Percentiles rank a stretch among this genome's conserved stretches.
Conservation (phyloP, 1,140 invertebrate genomes). For the Drosophila ananassae region DNA sequence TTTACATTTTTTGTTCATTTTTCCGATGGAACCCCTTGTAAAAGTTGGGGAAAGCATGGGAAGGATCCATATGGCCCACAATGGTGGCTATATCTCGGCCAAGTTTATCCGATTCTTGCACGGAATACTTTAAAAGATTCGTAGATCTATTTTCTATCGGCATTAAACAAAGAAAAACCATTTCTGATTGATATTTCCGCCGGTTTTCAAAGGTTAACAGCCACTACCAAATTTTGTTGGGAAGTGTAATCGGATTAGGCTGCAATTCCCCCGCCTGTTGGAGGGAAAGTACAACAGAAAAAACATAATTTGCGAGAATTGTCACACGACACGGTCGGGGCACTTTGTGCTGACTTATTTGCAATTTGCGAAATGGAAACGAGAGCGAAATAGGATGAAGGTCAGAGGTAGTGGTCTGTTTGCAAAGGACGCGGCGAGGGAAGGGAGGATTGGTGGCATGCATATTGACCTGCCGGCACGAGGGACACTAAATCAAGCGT, state of each 20-base stretch:
- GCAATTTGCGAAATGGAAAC: constrained; percentile 77
- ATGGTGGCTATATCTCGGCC: no score
- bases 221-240: not conserved
- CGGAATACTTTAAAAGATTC: no score
- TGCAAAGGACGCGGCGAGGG: not conserved
- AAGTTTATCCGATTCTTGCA: no score
- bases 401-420: not conserved
- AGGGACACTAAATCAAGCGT: constrained; percentile 74
- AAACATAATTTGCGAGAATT: constrained; percentile 83
- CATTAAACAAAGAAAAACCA: no score
- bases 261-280: constrained; percentile 24
- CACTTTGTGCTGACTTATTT: constrained; percentile 64
- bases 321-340: constrained; percentile 71
- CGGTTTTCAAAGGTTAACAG: no score
- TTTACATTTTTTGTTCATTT: no score
- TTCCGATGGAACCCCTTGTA: no score
- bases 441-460: not conserved
- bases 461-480: constrained; percentile 30
- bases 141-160: no score
- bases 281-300: constrained; percentile 37
- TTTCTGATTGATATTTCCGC: no score
- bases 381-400: constrained; percentile 20
- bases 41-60: no score
- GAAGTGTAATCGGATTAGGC: constrained; percentile 79
- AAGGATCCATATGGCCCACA: no score